Base-by-base conservation (phyloP, 2,888 invertebrate species). In the Arge pagana region DNA sequence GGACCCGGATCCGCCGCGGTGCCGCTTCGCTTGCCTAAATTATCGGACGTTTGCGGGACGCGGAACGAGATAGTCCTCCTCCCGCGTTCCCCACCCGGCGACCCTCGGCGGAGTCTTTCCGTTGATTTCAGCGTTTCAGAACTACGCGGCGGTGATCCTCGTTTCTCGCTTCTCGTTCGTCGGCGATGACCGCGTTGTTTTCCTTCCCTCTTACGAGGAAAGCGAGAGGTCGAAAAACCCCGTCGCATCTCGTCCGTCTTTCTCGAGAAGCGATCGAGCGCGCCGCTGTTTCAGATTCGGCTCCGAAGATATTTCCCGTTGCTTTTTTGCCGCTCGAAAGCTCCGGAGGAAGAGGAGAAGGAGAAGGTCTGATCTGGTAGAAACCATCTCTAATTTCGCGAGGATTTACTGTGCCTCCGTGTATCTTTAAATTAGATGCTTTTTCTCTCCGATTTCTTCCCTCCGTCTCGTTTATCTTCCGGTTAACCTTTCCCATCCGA, bases 381-480 rank as follows among this genome's bases (percentile, higher is more conserved):
- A 77, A 79, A 79, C 78, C 80, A 81, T 81, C 81, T 81, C 79
- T 79, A 80, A 81, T 80, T 80, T 79, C 78, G 76, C 72, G 72
- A 71, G 80, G 80, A 79, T 80, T 80, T 80, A 78, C 77, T 79
- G n/a, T n/a, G n/a, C 76, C 75, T 74, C 78, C 72, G 77, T 77
- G 79, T 79, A 79, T 80, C 79, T 78, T 78, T 78, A 80, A 81
- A 81, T 81, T 81, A 80, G 79, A 79, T 78, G 72, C 74, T 60
- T 61, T n/a, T n/a, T n/a, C n/a, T 51, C 54, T 55, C 55, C 57
- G 45, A 53, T 54, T 56, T 55, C 42, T 52, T 35, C 52, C 43
- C 31, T 36, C 30, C 28, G 18, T 51, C 31, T 40, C 36, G 31
- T 24, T 8, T 19, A 11, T 39, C n/a, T 13, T 15, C 16, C 24